These are phyloP conservation scores for Geotrypetes seraphini DNA, from an alignment of 2,797 vertebrate genomes.

Conservation along the genomic window DNA sequence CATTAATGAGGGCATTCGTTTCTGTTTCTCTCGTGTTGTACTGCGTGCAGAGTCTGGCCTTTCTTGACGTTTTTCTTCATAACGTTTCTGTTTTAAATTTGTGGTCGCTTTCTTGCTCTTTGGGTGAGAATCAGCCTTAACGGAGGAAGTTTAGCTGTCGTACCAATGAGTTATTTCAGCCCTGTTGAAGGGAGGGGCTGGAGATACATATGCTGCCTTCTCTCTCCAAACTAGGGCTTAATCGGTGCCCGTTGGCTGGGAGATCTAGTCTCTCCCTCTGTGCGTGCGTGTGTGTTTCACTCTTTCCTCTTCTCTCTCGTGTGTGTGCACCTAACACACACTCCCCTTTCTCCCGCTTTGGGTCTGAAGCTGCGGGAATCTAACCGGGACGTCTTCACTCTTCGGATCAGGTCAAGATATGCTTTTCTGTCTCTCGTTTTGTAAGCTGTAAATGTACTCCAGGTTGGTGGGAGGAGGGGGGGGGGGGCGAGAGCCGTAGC, in stretches of 20 bases:
- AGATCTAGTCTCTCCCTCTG: neutral
- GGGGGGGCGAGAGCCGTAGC: too few species aligned
- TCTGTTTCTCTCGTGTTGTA: too few species aligned
- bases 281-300: too few species aligned
- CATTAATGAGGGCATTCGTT: too few species aligned
- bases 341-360: neutral
- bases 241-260: neutral
- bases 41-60: too few species aligned
- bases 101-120: neutral
- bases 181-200: slow-evolving; percentile 23
- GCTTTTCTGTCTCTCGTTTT: too few species aligned
- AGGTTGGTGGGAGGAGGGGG: slow-evolving; percentile 1
- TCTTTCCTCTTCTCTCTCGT: neutral
- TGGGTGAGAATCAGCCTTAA: neutral
- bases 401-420: slow-evolving; percentile 54
- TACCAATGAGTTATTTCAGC: slow-evolving; percentile 28
- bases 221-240: slow-evolving; percentile 59
- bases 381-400: slow-evolving; percentile 1
- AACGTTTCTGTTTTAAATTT: too few species aligned
- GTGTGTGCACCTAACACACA: neutral
- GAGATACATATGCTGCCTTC: slow-evolving; percentile 17
- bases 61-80: too few species aligned
- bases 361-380: slow-evolving; percentile 18
- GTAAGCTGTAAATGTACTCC: too few species aligned
- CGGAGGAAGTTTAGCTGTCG: slow-evolving; percentile 47